These are phyloP conservation scores for Decapterus maruadsi DNA, from an alignment of 2,797 vertebrate genomes.

Conservation along the genomic window DNA sequence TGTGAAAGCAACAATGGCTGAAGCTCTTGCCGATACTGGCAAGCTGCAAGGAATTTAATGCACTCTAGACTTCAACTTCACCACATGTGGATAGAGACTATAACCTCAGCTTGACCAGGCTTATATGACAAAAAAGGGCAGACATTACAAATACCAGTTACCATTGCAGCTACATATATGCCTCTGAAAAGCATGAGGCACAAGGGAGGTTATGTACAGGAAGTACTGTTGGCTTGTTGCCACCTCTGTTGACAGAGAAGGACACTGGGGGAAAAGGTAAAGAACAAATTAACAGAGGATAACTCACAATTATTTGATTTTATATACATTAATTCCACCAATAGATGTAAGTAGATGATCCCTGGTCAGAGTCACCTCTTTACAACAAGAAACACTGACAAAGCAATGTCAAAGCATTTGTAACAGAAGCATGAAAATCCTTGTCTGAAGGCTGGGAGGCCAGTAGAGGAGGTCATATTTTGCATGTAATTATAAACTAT, in stretches of 20 bases:
- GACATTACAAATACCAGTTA: background rate
- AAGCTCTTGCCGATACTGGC: background rate
- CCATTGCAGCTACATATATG: background rate
- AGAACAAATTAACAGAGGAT: background rate
- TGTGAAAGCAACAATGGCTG: no score
- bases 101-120: background rate
- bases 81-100: background rate
- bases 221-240: background rate
- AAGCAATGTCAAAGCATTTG: constrained; percentile 1
- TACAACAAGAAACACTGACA: background rate
- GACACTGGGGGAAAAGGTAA: background rate
- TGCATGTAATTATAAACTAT: background rate
- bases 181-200: background rate
- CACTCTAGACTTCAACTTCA: background rate
- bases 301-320: background rate
- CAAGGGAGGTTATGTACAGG: background rate
- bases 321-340: background rate
- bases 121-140: background rate
- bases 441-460: background rate
- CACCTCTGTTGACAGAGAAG: constrained; percentile 2
- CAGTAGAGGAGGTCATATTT: background rate
- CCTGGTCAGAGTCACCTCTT: background rate
- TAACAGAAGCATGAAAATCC: background rate
- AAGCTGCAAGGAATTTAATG: background rate
- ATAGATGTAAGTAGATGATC: background rate